Conservation (phyloP, 2,113 vertebrate species). For the Phalacrocorax aristotelis region DNA sequence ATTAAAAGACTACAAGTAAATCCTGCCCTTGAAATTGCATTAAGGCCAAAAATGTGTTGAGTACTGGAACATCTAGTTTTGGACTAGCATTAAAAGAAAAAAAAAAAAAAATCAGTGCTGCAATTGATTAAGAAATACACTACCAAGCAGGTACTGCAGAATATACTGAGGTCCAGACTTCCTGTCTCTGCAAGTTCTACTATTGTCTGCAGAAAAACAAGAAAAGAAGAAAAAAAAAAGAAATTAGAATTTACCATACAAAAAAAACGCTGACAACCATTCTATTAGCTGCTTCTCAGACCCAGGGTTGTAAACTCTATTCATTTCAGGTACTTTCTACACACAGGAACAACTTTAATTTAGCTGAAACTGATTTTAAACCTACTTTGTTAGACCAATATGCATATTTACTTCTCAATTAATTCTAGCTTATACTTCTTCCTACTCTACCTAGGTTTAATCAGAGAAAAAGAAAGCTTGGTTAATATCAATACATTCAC, state of each 20-base stretch:
- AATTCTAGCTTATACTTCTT: background rate
- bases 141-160: constrained; percentile 99
- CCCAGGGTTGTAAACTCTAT: background rate
- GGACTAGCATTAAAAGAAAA: background rate
- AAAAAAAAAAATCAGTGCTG: background rate
- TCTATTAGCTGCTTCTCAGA: background rate
- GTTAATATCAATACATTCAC: background rate
- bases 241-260: background rate
- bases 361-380: background rate
- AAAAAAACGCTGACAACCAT: background rate
- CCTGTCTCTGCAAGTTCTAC: constrained; percentile 98
- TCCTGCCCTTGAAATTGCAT: background rate
- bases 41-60: background rate
- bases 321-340: background rate
- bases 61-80: background rate
- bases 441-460: background rate
- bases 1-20: background rate
- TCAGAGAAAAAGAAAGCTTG: background rate
- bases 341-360: background rate
- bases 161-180: constrained; percentile 97
- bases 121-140: constrained; percentile 1
- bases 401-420: background rate
- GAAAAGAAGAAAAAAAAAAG: background rate
- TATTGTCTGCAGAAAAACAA: constrained; percentile 83
- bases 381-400: background rate